Evolutionary conservation across 37 sponge, comb jelly and placozoan genomes (phyloP), one percentile per base, ranked within the genome.

Genomic region (Spongia lamella): DNA sequence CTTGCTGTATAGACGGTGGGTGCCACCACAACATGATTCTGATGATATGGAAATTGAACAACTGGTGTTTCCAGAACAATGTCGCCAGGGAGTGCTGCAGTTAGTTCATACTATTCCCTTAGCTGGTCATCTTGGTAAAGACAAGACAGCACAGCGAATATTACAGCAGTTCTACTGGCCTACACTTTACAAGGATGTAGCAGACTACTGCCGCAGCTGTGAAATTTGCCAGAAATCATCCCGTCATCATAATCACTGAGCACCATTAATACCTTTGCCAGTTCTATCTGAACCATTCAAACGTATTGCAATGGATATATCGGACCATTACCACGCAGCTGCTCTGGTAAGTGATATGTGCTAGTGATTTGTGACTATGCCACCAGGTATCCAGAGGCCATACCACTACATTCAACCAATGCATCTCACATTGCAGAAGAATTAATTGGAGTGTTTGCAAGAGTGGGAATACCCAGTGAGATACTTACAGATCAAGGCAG

Each of bases 331-430:
- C 79, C 83, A 11, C 21, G 71, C 21, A 82, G 74, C 38, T 70
- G 50, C 1, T 14, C 60, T 2, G 83, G 83, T 5, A 75, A 87
- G 6, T 37, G 69, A 20, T 87, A 70, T 40, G 69, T 87, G 11
- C n/a, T 81, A 20, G 78, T 81, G 31, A 17, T 87, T 1, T 81
- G 88, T 75, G 82, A 87, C 66, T 87, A 87, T 76, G 88, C 88
- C 1, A 87, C 83, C 20, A 49, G 83, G 24, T 87, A 81, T 34
- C 88, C 82, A 38, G 78, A 87, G 64, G 88, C 83, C 0, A 30
- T 87, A 22, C 72, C 88, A 51, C 66, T 82, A 25, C 38, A 53
- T 19, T 49, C 31, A 3, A 76, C 77, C 35, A 72, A 73, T 79
- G 83, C 88, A 15, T 29, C 17, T 26, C 51, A 73, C 13, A 54